A percentile compares a stretch with the other conserved stretches of the same genome.
phyloP scores from a whole-genome alignment of 2,797 vertebrate species.

The Nannoperca obscura region DNA sequence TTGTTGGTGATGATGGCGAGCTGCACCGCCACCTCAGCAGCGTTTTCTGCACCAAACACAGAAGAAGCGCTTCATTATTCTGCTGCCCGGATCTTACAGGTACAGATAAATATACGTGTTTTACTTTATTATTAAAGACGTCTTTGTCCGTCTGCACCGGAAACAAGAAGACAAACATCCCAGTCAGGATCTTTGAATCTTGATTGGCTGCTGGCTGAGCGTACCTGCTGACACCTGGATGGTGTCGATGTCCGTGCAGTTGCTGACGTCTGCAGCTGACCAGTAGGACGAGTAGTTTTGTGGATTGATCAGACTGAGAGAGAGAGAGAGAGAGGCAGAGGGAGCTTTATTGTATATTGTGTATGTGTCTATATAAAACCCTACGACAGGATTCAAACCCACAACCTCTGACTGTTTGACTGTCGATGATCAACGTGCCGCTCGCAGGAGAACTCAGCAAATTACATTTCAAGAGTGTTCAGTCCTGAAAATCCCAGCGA shows the following conservation, averaged over 20 bases:
- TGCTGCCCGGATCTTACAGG: too few relatives aligned
- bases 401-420: neutral
- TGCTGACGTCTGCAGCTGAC: conserved; percentile 85
- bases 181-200: too few relatives aligned
- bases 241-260: conserved; percentile 86
- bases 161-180: too few relatives aligned
- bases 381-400: neutral
- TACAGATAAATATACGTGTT: too few relatives aligned
- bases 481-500: too few relatives aligned
- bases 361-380: too few relatives aligned
- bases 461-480: too few relatives aligned
- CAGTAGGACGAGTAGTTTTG: conserved; percentile 87
- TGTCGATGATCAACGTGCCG: too few relatives aligned
- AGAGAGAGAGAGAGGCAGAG: neutral
- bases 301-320: conserved; percentile 80
- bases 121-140: too few relatives aligned
- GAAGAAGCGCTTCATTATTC: neutral
- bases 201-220: conserved; percentile 8
- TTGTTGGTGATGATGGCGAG: conserved; percentile 90
- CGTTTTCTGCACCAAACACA: conserved; percentile 84
- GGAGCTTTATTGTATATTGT: neutral
- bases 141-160: too few relatives aligned
- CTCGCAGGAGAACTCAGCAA: too few relatives aligned
- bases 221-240: conserved; percentile 85
- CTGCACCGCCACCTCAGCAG: conserved; percentile 89